Percentiles rank a stretch among this genome's conserved stretches.
These are phyloP conservation scores for Calephelis virginiensis DNA, from an alignment of 1,140 invertebrate genomes.

Conservation along the genomic window DNA sequence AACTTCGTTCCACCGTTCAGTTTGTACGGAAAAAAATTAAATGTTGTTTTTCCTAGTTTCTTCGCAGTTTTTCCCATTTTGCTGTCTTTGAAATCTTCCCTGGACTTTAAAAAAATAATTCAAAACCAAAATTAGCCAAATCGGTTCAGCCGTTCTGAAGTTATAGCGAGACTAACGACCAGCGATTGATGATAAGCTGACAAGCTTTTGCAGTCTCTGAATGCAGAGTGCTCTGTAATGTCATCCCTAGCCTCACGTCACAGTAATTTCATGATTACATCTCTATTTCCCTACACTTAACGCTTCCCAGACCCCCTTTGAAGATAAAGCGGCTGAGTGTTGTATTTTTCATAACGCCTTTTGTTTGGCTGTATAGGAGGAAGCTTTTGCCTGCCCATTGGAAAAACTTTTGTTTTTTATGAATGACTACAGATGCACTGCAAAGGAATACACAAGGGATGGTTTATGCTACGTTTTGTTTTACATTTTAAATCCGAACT, in stretches of 20 bases:
- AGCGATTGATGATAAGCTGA: too few relatives aligned
- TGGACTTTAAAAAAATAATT: too few relatives aligned
- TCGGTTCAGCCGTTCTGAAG: too few relatives aligned
- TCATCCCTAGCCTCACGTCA: not conserved
- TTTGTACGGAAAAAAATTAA: too few relatives aligned
- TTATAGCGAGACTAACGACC: too few relatives aligned
- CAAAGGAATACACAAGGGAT: not conserved
- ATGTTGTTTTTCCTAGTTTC: too few relatives aligned
- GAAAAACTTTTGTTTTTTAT: constrained; percentile 16
- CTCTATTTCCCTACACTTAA: constrained; percentile 15
- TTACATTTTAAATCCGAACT: too few relatives aligned
- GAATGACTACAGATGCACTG: constrained; percentile 8
- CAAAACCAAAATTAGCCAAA: too few relatives aligned
- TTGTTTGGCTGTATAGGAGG: constrained; percentile 11
- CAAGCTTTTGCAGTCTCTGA: too few relatives aligned
- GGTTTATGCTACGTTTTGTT: not conserved
- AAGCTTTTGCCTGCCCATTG: constrained; percentile 16
- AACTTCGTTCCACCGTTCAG: too few relatives aligned
- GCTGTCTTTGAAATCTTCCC: too few relatives aligned
- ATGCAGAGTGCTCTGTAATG: not conserved
- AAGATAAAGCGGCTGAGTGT: constrained; percentile 10
- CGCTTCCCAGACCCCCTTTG: constrained; percentile 14
- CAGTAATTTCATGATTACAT: constrained; percentile 12
- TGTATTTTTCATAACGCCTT: constrained; percentile 15
- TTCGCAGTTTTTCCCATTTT: too few relatives aligned